Evolutionary conservation across 2,888 invertebrate species (phyloP).

Genomic region (Melinaea marsaeus): DNA sequence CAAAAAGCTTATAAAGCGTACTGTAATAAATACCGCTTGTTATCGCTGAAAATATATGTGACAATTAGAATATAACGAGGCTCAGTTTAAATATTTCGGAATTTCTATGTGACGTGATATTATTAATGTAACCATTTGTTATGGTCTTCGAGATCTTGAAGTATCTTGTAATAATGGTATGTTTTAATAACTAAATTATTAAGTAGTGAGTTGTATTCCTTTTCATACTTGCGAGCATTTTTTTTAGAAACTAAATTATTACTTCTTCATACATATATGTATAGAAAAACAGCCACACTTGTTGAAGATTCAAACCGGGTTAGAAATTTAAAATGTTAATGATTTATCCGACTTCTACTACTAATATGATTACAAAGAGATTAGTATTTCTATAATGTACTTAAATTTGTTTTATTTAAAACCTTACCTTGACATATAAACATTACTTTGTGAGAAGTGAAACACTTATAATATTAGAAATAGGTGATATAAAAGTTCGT

Average conservation of each 20-base stretch:
- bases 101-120: slow-evolving; percentile 20
- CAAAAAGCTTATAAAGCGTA: not conserved
- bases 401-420: too few species aligned
- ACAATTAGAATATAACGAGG: slow-evolving; percentile 23
- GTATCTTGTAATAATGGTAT: not conserved
- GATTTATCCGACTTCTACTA: too few species aligned
- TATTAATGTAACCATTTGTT: slow-evolving; percentile 27
- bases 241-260: too few species aligned
- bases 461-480: slow-evolving; percentile 13
- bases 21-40: slow-evolving; percentile 1
- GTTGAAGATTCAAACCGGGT: too few species aligned
- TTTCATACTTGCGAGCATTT: slow-evolving; percentile 12
- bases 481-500: slow-evolving; percentile 22
- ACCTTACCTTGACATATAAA: not conserved
- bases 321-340: too few species aligned
- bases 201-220: not conserved
- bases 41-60: slow-evolving; percentile 13
- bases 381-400: too few species aligned
- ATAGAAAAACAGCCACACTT: too few species aligned
- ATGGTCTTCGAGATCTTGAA: slow-evolving; percentile 19
- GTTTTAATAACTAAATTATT: too few species aligned
- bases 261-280: too few species aligned
- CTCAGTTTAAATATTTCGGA: slow-evolving; percentile 24
- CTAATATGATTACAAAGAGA: too few species aligned
- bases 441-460: not conserved